Base-by-base conservation (phyloP, 2,888 invertebrate genomes). In the Lithophane semibrunnea region DNA sequence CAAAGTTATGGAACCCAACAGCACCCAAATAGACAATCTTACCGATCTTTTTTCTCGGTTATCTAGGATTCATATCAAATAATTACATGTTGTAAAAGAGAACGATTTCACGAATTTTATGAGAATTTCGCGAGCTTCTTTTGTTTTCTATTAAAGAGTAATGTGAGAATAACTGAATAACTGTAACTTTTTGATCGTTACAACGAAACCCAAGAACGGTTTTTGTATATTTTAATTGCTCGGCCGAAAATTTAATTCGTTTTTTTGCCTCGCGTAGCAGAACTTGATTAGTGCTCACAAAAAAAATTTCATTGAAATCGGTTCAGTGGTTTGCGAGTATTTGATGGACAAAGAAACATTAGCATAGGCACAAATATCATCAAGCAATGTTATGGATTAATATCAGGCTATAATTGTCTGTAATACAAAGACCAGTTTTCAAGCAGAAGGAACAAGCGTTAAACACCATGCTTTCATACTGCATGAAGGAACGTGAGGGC, bases 11-110 rank as follows among this genome's bases (percentile, higher is more conserved):
- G 29, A 52, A 67, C 49, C 49, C 52, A 8, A 7, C 4, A 21
- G 21, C 21, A 21, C 13, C 0, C 8, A 29, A 29, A 52, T 4
- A 13, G 8, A 58, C 13, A 21, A 13, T 37, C 4, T 3, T 9
- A 37, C 21, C 18, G 12, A 52, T 61, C 1, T 64, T 60, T 66
- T 24, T 68, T 63, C 18, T 44, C 29, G n/a, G 12, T 64, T 73
- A 87, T 87, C 86, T 81, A 56, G 77, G 49, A 79, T 83, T 66
- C 69, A 72, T 58, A 87, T 87, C 88, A 85, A 70, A 83, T 85
- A 37, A 87, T 87, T 88, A 83, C 68, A 87, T 67, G 78, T 37
- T 84, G 66, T 78, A 67, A n/a, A 72, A 67, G 49, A 37, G 77
- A 77, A 44, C 54, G 52, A 84, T 85, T 87, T 85, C 77, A 52